A percentile compares a stretch with the other conserved stretches of the same genome.
Conservation (phyloP, 2,888 invertebrate species). For the Opisthograptis luteolata region DNA sequence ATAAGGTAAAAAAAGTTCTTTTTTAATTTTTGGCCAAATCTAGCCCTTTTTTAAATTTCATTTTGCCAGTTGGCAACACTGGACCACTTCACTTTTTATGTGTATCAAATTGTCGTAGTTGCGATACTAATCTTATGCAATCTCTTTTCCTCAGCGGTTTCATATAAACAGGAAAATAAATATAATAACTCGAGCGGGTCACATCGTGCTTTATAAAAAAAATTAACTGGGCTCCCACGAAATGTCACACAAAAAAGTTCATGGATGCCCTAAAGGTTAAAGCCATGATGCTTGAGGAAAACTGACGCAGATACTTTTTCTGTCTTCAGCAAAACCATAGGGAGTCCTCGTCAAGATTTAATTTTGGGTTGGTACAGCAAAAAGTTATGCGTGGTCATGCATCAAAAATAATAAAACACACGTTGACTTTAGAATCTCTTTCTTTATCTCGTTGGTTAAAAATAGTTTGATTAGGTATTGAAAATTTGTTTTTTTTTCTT, state of each 20-base stretch:
- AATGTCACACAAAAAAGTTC: conserved; percentile 21
- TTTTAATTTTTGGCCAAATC: too few species aligned
- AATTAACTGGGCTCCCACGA: conserved; percentile 8
- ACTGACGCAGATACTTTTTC: conserved; percentile 14
- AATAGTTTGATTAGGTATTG: too few species aligned
- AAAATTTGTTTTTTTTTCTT: too few species aligned
- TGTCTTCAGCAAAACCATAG: conserved; percentile 9
- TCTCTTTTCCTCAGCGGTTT: not conserved
- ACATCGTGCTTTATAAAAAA: conserved; percentile 3
- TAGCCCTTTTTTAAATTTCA: too few species aligned
- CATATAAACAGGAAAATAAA: conserved; percentile 14
- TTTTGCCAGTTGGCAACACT: too few species aligned
- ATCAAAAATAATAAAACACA: too few species aligned
- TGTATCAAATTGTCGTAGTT: conserved; percentile 5
- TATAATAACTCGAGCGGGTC: not conserved
- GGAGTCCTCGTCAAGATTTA: conserved; percentile 1
- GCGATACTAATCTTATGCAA: not conserved
- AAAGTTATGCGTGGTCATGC: too few species aligned
- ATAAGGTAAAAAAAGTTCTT: too few species aligned
- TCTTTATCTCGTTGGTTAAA: too few species aligned
- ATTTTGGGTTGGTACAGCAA: conserved; percentile 1
- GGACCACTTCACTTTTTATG: conserved; percentile 14
- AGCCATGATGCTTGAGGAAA: conserved; percentile 24
- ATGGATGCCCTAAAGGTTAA: conserved; percentile 19
- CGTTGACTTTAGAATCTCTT: too few species aligned